These are phyloP conservation scores for Drosophila flavopinicola DNA, from an alignment of 2,888 invertebrate genomes.

Conservation along the genomic window DNA sequence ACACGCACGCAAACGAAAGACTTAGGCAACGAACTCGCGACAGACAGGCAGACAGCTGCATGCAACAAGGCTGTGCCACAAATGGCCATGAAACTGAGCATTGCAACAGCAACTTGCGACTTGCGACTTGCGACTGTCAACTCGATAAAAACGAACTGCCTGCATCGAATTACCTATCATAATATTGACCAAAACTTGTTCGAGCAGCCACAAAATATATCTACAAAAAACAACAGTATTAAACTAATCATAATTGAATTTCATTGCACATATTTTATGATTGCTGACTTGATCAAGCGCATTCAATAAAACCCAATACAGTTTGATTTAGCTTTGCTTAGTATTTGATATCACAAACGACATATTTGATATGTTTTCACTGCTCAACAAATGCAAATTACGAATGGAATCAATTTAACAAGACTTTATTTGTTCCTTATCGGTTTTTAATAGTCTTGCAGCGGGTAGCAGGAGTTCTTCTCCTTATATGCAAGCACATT, in stretches of 20 bases:
- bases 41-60: constrained; percentile 58
- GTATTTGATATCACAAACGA: background rate
- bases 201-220: background rate
- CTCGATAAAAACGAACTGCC: background rate
- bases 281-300: no score
- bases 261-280: no score
- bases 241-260: no score
- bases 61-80: constrained; percentile 13
- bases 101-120: constrained; percentile 35
- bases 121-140: constrained; percentile 34
- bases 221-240: no score
- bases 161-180: background rate
- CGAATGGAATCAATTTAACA: constrained; percentile 36
- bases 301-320: no score
- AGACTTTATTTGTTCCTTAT: background rate
- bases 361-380: constrained; percentile 1
- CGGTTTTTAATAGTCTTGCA: background rate
- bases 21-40: constrained; percentile 69
- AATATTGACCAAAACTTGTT: constrained; percentile 9
- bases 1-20: constrained; percentile 57
- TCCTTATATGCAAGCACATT: no score
- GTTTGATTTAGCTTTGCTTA: no score
- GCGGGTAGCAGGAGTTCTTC: no score
- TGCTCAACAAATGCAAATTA: background rate
- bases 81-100: constrained; percentile 44